phyloP scores from a whole-genome alignment of 2,888 invertebrate species.

The Itoplectis maculator region DNA sequence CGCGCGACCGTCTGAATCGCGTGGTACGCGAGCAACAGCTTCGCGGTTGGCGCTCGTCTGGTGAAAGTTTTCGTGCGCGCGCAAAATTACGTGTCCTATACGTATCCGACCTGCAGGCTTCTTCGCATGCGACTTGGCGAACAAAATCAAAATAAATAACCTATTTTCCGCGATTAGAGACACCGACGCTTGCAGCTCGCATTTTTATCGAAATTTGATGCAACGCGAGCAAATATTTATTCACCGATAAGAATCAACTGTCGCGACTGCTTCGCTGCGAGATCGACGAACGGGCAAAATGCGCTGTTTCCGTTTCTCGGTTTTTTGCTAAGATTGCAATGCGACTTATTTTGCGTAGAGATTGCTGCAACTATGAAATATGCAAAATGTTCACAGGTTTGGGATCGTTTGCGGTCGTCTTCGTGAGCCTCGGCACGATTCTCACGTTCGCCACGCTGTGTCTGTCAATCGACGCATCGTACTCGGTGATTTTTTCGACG shows the following conservation, averaged over 20 bases:
- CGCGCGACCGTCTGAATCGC: not conserved
- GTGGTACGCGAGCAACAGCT: not conserved
- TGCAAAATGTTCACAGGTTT: constrained; percentile 73
- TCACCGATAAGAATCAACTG: not conserved
- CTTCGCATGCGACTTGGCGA: not conserved
- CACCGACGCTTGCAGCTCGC: not conserved
- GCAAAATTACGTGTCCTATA: constrained; percentile 7
- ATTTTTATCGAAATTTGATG: no score
- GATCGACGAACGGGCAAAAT: no score
- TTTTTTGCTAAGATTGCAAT: no score
- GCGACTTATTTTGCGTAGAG: no score
- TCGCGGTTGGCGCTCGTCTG: not conserved
- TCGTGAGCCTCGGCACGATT: constrained; percentile 77
- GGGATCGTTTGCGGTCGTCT: constrained; percentile 76
- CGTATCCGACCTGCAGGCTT: not conserved
- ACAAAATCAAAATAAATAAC: not conserved
- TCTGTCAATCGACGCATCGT: constrained; percentile 77
- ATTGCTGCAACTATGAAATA: not conserved
- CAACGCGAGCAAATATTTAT: not conserved
- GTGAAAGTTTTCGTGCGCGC: constrained; percentile 36
- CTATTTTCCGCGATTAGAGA: not conserved
- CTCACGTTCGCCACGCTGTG: constrained; percentile 77
- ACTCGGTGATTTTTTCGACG: constrained; percentile 77
- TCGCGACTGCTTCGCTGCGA: not conserved
- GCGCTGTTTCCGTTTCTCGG: no score